A percentile compares a stretch with the other conserved stretches of the same genome.
Conservation (phyloP, 2,797 vertebrate species). For the Acanthurus lineatus region DNA sequence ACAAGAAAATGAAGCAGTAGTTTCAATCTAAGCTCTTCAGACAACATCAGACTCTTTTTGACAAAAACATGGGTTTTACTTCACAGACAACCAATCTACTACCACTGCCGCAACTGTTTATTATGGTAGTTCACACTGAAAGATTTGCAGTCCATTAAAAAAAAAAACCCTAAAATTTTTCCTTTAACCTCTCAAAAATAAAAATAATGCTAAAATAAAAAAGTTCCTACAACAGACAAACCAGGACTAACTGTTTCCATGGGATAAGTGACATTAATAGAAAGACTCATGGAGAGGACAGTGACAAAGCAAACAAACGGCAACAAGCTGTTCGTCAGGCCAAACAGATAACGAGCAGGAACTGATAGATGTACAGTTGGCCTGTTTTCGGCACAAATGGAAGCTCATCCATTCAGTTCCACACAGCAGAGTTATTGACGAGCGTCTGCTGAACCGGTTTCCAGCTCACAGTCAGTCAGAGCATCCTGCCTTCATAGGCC, state of each 20-base stretch:
- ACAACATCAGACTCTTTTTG: no score
- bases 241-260: neutral
- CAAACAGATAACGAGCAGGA: slow-evolving; percentile 21
- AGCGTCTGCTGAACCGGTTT: slow-evolving; percentile 9
- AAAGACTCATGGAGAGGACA: neutral
- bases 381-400: slow-evolving; percentile 27
- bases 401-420: slow-evolving; percentile 41
- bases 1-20: no score
- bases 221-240: neutral
- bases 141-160: no score
- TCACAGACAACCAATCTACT: no score
- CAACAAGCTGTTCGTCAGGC: slow-evolving; percentile 25
- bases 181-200: no score
- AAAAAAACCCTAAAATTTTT: no score
- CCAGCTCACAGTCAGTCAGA: slow-evolving; percentile 1
- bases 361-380: slow-evolving; percentile 28
- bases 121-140: no score
- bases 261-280: neutral
- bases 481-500: slow-evolving; percentile 20
- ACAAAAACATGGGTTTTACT: no score
- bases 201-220: no score
- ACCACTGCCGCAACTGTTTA: no score
- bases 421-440: slow-evolving; percentile 44
- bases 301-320: slow-evolving; percentile 22
- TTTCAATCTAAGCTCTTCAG: no score